Percentiles rank a stretch among this genome's conserved stretches.
Conservation (phyloP, 2,113 vertebrate species). For the Brevimyrus niger region DNA sequence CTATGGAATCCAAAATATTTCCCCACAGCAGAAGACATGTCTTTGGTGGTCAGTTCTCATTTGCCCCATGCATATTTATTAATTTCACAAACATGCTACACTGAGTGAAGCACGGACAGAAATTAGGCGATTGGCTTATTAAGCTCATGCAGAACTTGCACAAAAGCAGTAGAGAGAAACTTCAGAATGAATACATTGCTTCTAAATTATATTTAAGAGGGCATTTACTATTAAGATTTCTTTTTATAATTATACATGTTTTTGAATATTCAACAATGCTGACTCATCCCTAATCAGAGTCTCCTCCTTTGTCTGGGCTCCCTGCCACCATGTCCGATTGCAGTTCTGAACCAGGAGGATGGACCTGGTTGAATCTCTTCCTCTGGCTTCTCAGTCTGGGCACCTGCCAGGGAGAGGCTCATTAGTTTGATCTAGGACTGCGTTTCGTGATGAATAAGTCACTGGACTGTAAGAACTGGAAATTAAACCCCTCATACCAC, state of each 20-base stretch:
- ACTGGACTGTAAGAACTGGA: not conserved
- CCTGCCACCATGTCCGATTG: not conserved
- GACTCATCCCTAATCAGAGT: not conserved
- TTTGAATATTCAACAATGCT: not conserved
- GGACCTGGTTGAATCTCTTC: not conserved
- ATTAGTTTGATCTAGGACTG: not conserved
- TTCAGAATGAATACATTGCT: not conserved
- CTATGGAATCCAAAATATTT: not conserved
- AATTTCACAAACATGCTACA: not conserved
- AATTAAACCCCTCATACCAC: not conserved
- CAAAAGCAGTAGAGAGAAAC: not conserved
- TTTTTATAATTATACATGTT: not conserved
- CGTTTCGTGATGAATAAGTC: not conserved
- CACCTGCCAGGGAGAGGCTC: not conserved
- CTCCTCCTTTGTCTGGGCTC: not conserved
- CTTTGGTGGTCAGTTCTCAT: not conserved
- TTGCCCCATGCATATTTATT: not conserved
- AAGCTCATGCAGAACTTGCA: not conserved
- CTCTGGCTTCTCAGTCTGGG: not conserved
- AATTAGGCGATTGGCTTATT: not conserved
- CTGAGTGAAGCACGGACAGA: not conserved
- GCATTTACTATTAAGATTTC: not conserved
- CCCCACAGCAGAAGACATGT: not conserved
- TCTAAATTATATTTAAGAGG: not conserved
- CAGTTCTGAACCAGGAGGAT: not conserved